Evolutionary conservation across 53 echinoderm and acorn worm species (phyloP).

Genomic region (Antedon mediterranea): DNA sequence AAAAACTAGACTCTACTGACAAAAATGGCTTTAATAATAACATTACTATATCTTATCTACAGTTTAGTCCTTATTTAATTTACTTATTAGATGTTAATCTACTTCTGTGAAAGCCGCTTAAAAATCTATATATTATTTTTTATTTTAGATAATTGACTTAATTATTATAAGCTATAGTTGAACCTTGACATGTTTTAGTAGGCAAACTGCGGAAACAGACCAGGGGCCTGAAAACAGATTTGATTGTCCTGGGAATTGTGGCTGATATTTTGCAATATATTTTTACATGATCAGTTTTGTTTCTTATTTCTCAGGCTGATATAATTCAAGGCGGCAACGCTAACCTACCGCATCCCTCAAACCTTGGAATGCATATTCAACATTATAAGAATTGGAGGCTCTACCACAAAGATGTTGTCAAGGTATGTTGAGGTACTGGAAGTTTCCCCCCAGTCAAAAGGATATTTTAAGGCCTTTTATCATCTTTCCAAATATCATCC

Average conservation of each 20-base stretch:
- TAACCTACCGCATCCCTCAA: constrained; percentile 53
- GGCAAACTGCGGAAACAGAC: background rate
- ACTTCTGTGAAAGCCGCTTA: too few species aligned
- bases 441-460: too few species aligned
- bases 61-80: too few species aligned
- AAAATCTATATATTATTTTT: too few species aligned
- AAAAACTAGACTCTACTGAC: too few species aligned
- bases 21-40: too few species aligned
- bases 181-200: background rate
- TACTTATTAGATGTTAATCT: too few species aligned
- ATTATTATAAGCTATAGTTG: background rate
- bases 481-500: too few species aligned
- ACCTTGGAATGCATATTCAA: constrained; percentile 50
- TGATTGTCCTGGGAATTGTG: background rate
- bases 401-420: constrained; percentile 36
- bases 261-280: background rate
- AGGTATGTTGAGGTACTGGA: constrained; percentile 20
- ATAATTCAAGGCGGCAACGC: constrained; percentile 64
- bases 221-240: background rate
- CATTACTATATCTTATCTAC: too few species aligned
- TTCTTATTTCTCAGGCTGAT: constrained; percentile 43
- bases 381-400: constrained; percentile 83
- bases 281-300: background rate
- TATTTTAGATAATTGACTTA: background rate
- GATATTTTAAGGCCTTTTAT: too few species aligned